These are phyloP conservation scores for Eilema caniola DNA, from an alignment of 2,888 invertebrate genomes.

Conservation along the genomic window DNA sequence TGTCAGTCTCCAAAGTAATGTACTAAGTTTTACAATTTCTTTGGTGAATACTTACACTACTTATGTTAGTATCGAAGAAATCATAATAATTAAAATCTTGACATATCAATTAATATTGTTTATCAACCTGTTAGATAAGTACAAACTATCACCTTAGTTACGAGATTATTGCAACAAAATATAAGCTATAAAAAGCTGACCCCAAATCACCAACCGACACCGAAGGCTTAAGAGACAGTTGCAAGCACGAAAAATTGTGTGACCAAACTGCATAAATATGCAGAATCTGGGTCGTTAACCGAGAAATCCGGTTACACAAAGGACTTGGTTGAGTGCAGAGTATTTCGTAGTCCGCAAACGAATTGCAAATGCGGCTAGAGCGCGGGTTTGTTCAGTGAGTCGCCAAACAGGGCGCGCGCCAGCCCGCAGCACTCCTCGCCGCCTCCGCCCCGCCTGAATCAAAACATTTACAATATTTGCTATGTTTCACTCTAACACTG, in stretches of 20 bases:
- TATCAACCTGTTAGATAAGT: not conserved
- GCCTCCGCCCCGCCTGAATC: constrained; percentile 25
- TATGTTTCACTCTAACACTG: constrained; percentile 12
- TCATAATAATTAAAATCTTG: too few species aligned
- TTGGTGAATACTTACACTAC: too few species aligned
- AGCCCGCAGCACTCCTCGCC: constrained; percentile 27
- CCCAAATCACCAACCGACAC: constrained; percentile 29
- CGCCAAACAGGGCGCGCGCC: constrained; percentile 65
- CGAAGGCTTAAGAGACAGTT: constrained; percentile 51
- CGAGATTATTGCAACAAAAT: not conserved
- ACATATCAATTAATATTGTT: not conserved
- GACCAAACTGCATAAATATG: constrained; percentile 75
- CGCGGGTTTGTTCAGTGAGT: constrained; percentile 72
- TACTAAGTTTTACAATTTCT: too few species aligned
- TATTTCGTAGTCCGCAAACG: constrained; percentile 77
- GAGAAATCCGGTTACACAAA: constrained; percentile 79
- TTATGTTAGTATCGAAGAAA: too few species aligned
- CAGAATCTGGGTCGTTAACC: constrained; percentile 78
- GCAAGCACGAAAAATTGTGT: constrained; percentile 66
- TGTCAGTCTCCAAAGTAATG: too few species aligned
- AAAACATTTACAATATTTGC: constrained; percentile 24
- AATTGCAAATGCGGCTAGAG: constrained; percentile 73
- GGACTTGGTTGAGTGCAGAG: constrained; percentile 73
- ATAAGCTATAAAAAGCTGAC: constrained; percentile 5
- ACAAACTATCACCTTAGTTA: not conserved